A percentile compares a stretch with the other conserved stretches of the same genome.
phyloP scores from a whole-genome alignment of 2,797 vertebrate genomes.

The Gastrophryne carolinensis region DNA sequence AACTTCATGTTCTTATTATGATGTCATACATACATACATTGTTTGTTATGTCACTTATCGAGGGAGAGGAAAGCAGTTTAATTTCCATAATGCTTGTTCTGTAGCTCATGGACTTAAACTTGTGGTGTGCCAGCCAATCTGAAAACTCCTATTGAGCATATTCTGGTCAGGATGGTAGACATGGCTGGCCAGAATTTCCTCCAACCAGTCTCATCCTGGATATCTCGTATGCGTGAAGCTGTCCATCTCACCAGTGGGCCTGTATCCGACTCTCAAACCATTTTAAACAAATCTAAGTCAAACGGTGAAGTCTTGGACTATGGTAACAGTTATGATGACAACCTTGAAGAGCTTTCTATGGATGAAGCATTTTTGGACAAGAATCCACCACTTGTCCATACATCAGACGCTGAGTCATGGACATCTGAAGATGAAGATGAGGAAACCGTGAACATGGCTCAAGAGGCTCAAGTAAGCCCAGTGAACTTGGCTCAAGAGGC shows the following conservation, averaged over 20 bases:
- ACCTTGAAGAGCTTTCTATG: conserved; percentile 57
- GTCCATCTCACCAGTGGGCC: conserved; percentile 70
- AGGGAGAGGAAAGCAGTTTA: conserved; percentile 63
- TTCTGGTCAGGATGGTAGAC: conserved; percentile 57
- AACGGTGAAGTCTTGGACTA: conserved; percentile 57
- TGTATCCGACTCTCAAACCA: conserved; percentile 66
- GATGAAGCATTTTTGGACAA: not conserved
- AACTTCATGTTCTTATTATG: too few relatives aligned
- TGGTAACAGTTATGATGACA: conserved; percentile 55
- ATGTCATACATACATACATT: too few relatives aligned
- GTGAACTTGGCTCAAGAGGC: not conserved
- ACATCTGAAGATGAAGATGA: not conserved
- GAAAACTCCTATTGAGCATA: conserved; percentile 57
- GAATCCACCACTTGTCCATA: not conserved
- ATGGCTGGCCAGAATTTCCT: conserved; percentile 74
- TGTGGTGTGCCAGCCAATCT: conserved; percentile 62
- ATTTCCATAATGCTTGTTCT: conserved; percentile 69
- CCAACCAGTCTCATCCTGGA: conserved; percentile 74
- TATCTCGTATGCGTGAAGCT: conserved; percentile 73
- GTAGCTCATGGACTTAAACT: conserved; percentile 62
- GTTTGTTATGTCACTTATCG: not conserved
- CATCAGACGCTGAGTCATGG: conserved; percentile 17
- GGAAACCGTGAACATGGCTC: not conserved
- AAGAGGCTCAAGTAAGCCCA: not conserved
- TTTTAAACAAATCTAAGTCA: conserved; percentile 59